Evolutionary conservation across 2,113 vertebrate species (phyloP), one percentile per base, ranked within the genome.

Genomic region (Plotosus lineatus): DNA sequence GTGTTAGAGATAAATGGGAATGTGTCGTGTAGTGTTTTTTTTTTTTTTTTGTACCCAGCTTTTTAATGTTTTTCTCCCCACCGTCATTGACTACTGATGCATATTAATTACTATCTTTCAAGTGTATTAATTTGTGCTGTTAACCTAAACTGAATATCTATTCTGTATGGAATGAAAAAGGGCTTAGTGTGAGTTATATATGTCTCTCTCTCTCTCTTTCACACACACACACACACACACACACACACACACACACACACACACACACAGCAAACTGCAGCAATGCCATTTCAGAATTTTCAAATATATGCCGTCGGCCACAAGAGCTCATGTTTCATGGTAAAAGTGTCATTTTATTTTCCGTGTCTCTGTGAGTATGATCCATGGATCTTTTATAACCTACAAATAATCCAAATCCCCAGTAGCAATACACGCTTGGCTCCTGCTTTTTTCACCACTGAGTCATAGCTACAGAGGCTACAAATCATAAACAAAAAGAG

Each of bases 391-490:
- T 87, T 81, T 26, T 40, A 78, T 82, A 86, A 53, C 44, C 85
- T 82, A 82, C 82, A 86, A 90, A 90, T 86, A 90, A 90, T 89
- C 10, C 33, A 65, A 51, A 82, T 85, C 84, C 80, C 65, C 61
- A 82, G 56, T 46, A 82, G 68, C 79, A 77, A 71, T 66, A 44
- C 82, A 65, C 82, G 38, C 79, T 81, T 65, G 76, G 72, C 79
- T 76, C 51, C 63, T 78, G 78, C 76, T 83, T 58, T 63, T 61
- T 85, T 83, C 78, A 55, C 68, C 61, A 82, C 84, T 89, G 85
- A 88, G 83, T 89, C 86, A 88, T 82, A 82, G 75, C 72, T 58
- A 82, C 56, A 83, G 79, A 86, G 78, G 86, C 82, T 84, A n/a
- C n/a, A 85, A 19, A 88, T 82, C 82, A 88, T 78, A 86, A 85